These are phyloP conservation scores for Chondrilla cf. caribensis DNA, from an alignment of 37 sponge, comb jelly and placozoan genomes.

Conservation along the genomic window DNA sequence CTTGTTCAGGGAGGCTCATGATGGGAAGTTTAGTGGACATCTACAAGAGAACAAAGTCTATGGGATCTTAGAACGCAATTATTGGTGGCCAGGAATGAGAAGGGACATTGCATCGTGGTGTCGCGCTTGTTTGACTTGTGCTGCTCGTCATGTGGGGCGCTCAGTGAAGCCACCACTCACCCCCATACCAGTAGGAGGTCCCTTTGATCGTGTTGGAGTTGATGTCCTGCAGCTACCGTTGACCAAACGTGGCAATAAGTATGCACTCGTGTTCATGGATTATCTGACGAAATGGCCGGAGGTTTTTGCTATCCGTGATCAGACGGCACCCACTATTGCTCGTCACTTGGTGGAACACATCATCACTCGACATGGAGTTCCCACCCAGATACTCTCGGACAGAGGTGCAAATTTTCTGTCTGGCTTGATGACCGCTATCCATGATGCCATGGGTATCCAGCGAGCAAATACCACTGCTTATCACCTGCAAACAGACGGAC, in stretches of 20 bases:
- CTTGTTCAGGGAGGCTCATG: constrained; percentile 25
- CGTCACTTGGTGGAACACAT: neutral
- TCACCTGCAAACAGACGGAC: constrained; percentile 55
- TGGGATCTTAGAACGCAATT: neutral
- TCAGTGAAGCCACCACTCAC: neutral
- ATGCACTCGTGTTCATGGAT: constrained; percentile 16
- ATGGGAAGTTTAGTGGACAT: neutral
- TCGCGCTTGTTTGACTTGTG: constrained; percentile 19
- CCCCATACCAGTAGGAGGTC: constrained; percentile 18
- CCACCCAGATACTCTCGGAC: constrained; percentile 12
- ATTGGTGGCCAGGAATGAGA: constrained; percentile 50
- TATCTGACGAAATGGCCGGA: constrained; percentile 36
- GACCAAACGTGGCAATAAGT: neutral
- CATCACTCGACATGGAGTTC: constrained; percentile 27
- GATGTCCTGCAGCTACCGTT: neutral
- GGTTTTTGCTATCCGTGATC: constrained; percentile 18
- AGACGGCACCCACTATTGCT: constrained; percentile 18
- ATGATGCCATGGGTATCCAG: neutral
- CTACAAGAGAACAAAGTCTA: constrained; percentile 18
- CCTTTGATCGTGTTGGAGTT: constrained; percentile 26
- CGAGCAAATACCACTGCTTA: constrained; percentile 29
- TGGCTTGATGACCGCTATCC: neutral
- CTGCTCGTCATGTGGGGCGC: neutral
- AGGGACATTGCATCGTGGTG: constrained; percentile 27
- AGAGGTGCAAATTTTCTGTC: neutral